Conservation (phyloP, 2,113 vertebrate species). For the Ptilorrhoa leucosticta region DNA sequence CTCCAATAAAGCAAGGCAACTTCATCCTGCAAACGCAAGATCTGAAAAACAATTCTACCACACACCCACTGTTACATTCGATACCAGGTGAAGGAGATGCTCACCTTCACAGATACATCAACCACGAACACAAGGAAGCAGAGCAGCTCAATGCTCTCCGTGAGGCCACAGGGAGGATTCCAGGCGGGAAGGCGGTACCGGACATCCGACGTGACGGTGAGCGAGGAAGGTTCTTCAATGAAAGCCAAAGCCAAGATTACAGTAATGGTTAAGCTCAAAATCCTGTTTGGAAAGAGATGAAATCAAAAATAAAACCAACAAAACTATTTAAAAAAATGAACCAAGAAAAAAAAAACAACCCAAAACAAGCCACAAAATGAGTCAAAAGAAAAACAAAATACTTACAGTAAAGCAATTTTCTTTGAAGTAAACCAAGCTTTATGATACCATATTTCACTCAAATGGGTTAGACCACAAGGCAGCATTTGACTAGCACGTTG, state of each 20-base stretch:
- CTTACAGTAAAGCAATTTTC: not conserved
- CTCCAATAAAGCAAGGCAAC: not conserved
- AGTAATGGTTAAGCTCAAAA: constrained; percentile 78
- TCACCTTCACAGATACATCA: constrained; percentile 86
- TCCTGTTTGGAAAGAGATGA: constrained; percentile 53
- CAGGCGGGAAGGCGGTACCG: constrained; percentile 72
- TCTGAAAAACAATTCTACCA: not conserved
- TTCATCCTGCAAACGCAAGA: not conserved
- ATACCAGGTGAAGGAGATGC: fast-evolving
- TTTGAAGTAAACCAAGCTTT: not conserved
- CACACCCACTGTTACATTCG: too few relatives aligned
- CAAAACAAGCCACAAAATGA: not conserved
- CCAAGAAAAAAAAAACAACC: too few relatives aligned
- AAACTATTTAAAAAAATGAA: fast-evolving
- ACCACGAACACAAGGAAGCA: constrained; percentile 81
- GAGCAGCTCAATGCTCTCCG: constrained; percentile 80
- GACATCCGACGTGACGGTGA: constrained; percentile 82
- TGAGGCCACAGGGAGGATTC: constrained; percentile 87
- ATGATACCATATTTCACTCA: not conserved
- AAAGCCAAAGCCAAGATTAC: constrained; percentile 86
- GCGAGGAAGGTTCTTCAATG: constrained; percentile 86
- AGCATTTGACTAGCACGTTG: not conserved
- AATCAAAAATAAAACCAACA: not conserved
- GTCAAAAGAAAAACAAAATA: not conserved
- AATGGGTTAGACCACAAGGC: not conserved